Evolutionary conservation across 1,140 invertebrate genomes (phyloP).

Genomic region (Lethrus apterus): DNA sequence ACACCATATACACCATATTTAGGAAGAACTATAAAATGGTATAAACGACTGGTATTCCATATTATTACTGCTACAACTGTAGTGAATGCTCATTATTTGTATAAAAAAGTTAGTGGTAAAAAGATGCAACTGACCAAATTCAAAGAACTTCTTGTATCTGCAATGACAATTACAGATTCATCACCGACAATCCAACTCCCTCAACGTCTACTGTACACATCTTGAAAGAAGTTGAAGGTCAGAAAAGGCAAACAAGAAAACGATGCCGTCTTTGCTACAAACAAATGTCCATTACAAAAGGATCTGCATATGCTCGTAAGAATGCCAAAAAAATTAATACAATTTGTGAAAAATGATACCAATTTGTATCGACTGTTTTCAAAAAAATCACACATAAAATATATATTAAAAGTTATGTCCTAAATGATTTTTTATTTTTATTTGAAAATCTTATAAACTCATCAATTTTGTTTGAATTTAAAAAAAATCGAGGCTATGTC

Average conservation of each 20-base stretch:
- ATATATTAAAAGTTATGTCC: too few relatives aligned
- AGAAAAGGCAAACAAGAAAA: constrained; percentile 6
- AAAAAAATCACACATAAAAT: constrained; percentile 4
- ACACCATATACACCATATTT: constrained; percentile 33
- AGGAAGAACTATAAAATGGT: constrained; percentile 37
- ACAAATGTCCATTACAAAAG: background rate
- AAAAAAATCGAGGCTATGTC: too few relatives aligned
- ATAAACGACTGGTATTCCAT: constrained; percentile 34
- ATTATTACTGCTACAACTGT: constrained; percentile 31
- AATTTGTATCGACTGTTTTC: background rate
- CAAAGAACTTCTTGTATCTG: constrained; percentile 4
- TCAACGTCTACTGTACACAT: background rate
- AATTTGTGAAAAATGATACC: background rate
- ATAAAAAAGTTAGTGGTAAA: constrained; percentile 10
- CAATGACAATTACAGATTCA: background rate
- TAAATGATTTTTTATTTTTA: too few relatives aligned
- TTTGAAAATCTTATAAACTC: too few relatives aligned
- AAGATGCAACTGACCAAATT: constrained; percentile 9
- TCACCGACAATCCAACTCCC: background rate
- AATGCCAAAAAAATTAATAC: constrained; percentile 1
- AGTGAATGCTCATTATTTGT: constrained; percentile 27
- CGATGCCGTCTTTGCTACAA: background rate
- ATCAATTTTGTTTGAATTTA: too few relatives aligned
- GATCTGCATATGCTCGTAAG: background rate
- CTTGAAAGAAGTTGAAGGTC: constrained; percentile 6